Evolutionary conservation across 2,797 vertebrate genomes (phyloP), one percentile per base, ranked within the genome.

Genomic region (Lerista edwardsae): DNA sequence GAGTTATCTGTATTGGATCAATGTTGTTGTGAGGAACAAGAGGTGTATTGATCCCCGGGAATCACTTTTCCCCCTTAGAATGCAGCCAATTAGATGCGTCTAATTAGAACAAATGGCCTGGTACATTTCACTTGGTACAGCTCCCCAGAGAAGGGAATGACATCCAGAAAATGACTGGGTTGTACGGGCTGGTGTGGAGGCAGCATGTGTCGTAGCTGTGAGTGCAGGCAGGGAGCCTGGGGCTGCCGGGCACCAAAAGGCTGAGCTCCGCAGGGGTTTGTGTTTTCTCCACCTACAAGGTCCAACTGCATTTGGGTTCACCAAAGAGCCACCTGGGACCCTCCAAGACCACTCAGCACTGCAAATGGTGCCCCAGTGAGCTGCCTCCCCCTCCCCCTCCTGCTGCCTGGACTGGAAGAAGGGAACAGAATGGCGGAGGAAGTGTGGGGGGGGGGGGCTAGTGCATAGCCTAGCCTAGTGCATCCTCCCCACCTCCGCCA

Each of bases 101-200:
- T 87, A 87, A 87, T 87, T 84, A 81, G 84, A 87, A 87, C 82
- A 87, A 87, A 87, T 4, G 29, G 51, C 78, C n/a, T 39, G 12
- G 61, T n/a, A 59, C 3, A 59, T 73, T 84, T 87, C 67, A 59
- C 36, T 81, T 44, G 25, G 34, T 15, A 59, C 12, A 8, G 78
- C 57, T 87, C 82, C 79, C 78, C 17, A 0, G 79, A 81, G 84
- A 61, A 65, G 44, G 36, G 51, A 65, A 31, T 25, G 44, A 25
- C 25, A 44, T 29, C 39, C 41, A 8, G 78, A 59, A 65, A 77
- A 84, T 3, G 25, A 77, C n/a, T 6, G 77, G 71, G 25, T 69
- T 61, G 41, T 61, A 44, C 51, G 6, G 36, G 51, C 51, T 7
- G n/a, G 73, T 1, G 6, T 15, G 27, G 34, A 29, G 77, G 31